Evolutionary conservation across 2,113 vertebrate species (phyloP), one percentile per base, ranked within the genome.

Genomic region (Seriola aureovittata): DNA sequence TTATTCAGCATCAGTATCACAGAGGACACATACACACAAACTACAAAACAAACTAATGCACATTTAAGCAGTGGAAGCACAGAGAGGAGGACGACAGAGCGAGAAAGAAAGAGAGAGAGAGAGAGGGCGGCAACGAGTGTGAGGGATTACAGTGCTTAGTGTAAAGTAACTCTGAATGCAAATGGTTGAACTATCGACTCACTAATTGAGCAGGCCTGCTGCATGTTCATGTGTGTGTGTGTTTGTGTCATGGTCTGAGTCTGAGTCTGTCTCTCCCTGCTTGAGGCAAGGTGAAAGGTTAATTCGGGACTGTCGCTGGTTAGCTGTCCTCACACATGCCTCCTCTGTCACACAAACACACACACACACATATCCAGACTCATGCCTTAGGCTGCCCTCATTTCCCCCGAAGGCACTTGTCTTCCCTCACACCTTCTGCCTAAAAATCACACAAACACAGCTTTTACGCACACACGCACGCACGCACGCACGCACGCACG

Each of bases 1-100:
- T 90, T 93, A 93, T 88, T 87, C 81, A 91, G 82, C 78, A 79
- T 89, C 81, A 78, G 79, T 78, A 84, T 82, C 85, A 78, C 42
- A 46, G 63, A 55, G 58, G 59, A 71, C 79, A 76, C 72, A 77
- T 13, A 86, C 44, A 88, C 88, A 75, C 62, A 74, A 38, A 71
- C 78, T 59, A n/a, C 73, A 59, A 69, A 78, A 84, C 59, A 74
- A 80, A 78, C 75, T 73, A 66, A 81, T 82, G 78, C 68, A 79
- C 64, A 73, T 78, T 81, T 34, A 68, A 46, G 64, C 70, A 71
- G 69, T 19, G 36, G 32, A 65, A 34, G 32, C 64, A 62, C 11
- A 44, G 29, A 29, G 71, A 66, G 40, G 2, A 50, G 17, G 29
- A 50, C 44, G 65, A n/a, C 23, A 65, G 38, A 8, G 38, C 8